Percentiles rank a stretch among this genome's conserved stretches.
Evolutionary conservation across 2,797 vertebrate species (phyloP).

Genomic region (Peromyscus eremicus): DNA sequence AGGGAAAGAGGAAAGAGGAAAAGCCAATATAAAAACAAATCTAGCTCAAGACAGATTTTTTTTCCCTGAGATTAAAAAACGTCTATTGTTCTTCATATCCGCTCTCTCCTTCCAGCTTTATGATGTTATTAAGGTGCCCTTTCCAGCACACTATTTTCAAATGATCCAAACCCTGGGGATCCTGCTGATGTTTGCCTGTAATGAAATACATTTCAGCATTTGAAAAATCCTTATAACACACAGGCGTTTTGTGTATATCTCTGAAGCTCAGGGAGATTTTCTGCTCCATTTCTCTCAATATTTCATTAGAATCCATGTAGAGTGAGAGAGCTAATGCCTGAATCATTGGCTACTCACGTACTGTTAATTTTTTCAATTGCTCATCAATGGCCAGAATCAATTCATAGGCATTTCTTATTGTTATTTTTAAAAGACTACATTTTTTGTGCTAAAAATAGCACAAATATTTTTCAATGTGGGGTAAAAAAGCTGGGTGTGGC

Average conservation of each 20-base stretch:
- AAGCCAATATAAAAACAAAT: conserved; percentile 78
- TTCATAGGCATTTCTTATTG: neutral
- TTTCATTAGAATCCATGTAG: conserved; percentile 55
- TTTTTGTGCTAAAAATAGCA: conserved; percentile 23
- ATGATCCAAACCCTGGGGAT: conserved; percentile 70
- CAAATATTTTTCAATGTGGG: neutral
- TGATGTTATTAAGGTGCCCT: conserved; percentile 77
- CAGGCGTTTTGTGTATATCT: conserved; percentile 63
- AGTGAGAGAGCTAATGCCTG: neutral
- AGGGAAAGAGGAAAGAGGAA: conserved; percentile 60
- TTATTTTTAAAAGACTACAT: conserved; percentile 46
- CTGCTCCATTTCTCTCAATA: conserved; percentile 66
- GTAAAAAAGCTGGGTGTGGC: neutral
- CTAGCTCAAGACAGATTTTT: conserved; percentile 67
- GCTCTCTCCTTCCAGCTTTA: conserved; percentile 71
- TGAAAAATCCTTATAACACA: conserved; percentile 44
- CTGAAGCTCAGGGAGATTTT: conserved; percentile 62
- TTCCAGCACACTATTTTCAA: conserved; percentile 79
- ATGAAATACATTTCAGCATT: conserved; percentile 67
- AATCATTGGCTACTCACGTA: neutral
- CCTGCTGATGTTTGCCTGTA: conserved; percentile 67
- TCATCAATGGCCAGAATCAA: conserved; percentile 57
- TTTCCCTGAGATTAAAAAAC: conserved; percentile 76
- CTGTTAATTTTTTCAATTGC: conserved; percentile 55
- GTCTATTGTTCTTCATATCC: conserved; percentile 62